A percentile compares a stretch with the other conserved stretches of the same genome.
phyloP scores from a whole-genome alignment of 1,140 invertebrate species.

The Choristoneura fumiferana region DNA sequence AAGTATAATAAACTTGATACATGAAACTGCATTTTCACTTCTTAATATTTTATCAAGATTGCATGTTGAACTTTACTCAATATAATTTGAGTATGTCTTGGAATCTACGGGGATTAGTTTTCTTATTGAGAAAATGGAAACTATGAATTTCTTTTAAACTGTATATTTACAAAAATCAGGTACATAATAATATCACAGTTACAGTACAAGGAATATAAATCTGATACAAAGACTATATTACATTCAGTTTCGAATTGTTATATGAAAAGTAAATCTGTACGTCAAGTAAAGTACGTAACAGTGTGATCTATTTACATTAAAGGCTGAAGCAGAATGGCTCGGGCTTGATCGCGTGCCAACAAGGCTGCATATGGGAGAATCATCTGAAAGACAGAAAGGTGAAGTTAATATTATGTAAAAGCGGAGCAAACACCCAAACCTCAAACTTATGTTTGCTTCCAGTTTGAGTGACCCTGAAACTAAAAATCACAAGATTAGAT shows the following conservation, averaged over 20 bases:
- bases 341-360: constrained; percentile 77
- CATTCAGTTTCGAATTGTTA: constrained; percentile 26
- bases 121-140: constrained; percentile 16
- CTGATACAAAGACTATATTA: background rate
- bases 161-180: constrained; percentile 45
- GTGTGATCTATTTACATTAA: constrained; percentile 70
- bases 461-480: constrained; percentile 67
- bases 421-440: constrained; percentile 66
- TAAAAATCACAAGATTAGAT: constrained; percentile 53
- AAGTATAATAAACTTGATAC: constrained; percentile 33
- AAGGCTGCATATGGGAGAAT: constrained; percentile 76
- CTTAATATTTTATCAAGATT: background rate
- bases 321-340: constrained; percentile 78
- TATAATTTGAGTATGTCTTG: too few relatives aligned
- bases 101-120: background rate
- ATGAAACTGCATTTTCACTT: constrained; percentile 37
- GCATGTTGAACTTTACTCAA: background rate
- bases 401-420: constrained; percentile 60
- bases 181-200: constrained; percentile 52
- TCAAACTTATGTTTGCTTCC: constrained; percentile 34
- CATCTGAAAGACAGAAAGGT: constrained; percentile 79
- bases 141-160: constrained; percentile 6
- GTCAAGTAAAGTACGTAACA: constrained; percentile 48
- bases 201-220: background rate
- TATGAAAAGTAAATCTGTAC: constrained; percentile 38